phyloP scores from a whole-genome alignment of 2,888 invertebrate genomes.

The Teleogryllus oceanicus region DNA sequence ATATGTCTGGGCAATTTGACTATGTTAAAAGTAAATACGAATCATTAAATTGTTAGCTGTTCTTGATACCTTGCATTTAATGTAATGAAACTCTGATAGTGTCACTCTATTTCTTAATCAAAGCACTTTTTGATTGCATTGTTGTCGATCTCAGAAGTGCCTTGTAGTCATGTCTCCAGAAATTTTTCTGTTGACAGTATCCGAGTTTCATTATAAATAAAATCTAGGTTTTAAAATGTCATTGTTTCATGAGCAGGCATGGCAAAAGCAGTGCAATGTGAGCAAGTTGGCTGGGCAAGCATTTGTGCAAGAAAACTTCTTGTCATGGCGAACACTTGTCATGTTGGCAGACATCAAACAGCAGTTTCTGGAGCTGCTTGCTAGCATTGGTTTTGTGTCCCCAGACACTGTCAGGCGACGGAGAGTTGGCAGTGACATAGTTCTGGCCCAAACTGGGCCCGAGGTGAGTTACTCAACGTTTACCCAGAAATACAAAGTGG shows the following conservation, averaged over 20 bases:
- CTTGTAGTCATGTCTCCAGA: not conserved
- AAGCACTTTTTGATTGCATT: no score
- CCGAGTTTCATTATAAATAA: not conserved
- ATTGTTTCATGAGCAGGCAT: slow-evolving; percentile 56
- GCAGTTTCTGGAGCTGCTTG: slow-evolving; percentile 70
- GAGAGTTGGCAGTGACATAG: slow-evolving; percentile 54
- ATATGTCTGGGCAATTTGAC: no score
- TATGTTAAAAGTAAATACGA: no score
- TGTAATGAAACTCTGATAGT: no score
- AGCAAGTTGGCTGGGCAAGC: slow-evolving; percentile 68
- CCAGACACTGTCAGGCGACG: slow-evolving; percentile 51
- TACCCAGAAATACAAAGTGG: no score
- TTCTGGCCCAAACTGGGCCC: slow-evolving; percentile 62
- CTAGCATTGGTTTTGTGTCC: slow-evolving; percentile 75
- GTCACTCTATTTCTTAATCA: no score
- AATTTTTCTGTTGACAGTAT: not conserved
- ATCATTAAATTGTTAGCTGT: no score
- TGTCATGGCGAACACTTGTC: slow-evolving; percentile 76
- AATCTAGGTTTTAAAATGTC: slow-evolving; percentile 25
- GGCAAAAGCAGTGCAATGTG: slow-evolving; percentile 67
- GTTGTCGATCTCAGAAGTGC: no score
- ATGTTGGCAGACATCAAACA: slow-evolving; percentile 85
- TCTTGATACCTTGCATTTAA: no score
- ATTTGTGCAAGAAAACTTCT: slow-evolving; percentile 79
- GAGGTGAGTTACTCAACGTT: slow-evolving; percentile 47